These are phyloP conservation scores for Mesochorus sp. DNA, from an alignment of 2,888 invertebrate genomes.

Conservation along the genomic window DNA sequence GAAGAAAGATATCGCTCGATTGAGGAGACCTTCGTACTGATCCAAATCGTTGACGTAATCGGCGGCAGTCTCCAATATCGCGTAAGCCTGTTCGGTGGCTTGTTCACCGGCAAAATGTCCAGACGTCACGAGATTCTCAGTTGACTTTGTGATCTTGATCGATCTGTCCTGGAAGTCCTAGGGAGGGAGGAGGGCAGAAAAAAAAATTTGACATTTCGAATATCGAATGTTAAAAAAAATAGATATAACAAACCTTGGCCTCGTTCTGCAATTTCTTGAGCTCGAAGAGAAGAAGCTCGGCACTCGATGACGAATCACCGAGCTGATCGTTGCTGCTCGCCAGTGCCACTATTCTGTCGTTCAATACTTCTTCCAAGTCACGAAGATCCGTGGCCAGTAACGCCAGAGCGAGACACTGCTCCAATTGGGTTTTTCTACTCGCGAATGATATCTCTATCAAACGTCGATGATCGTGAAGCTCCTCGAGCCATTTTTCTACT, in stretches of 20 bases:
- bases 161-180: slow-evolving; percentile 89
- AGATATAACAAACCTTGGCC: slow-evolving; percentile 84
- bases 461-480: slow-evolving; percentile 89
- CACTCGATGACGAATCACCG: slow-evolving; percentile 89
- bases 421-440: slow-evolving; percentile 88
- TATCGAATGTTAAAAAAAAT: no score
- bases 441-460: slow-evolving; percentile 88
- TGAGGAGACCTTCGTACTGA: slow-evolving; percentile 86
- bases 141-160: slow-evolving; percentile 89
- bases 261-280: slow-evolving; percentile 88
- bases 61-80: slow-evolving; percentile 86
- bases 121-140: slow-evolving; percentile 88
- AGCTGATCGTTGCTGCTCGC: slow-evolving; percentile 84
- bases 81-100: slow-evolving; percentile 87
- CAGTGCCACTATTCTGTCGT: slow-evolving; percentile 84
- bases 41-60: slow-evolving; percentile 89
- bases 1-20: slow-evolving; percentile 89
- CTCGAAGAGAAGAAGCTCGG: slow-evolving; percentile 87
- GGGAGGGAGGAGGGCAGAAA: no score
- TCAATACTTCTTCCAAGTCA: slow-evolving; percentile 85
- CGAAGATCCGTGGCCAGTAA: slow-evolving; percentile 88
- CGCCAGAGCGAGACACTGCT: slow-evolving; percentile 90
- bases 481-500: slow-evolving; percentile 90
- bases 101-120: slow-evolving; percentile 89
- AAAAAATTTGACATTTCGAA: slow-evolving; percentile 6